Percentiles rank a stretch among this genome's conserved stretches.
Conservation (phyloP, 2,797 vertebrate genomes). For the Eptatretus atami region DNA sequence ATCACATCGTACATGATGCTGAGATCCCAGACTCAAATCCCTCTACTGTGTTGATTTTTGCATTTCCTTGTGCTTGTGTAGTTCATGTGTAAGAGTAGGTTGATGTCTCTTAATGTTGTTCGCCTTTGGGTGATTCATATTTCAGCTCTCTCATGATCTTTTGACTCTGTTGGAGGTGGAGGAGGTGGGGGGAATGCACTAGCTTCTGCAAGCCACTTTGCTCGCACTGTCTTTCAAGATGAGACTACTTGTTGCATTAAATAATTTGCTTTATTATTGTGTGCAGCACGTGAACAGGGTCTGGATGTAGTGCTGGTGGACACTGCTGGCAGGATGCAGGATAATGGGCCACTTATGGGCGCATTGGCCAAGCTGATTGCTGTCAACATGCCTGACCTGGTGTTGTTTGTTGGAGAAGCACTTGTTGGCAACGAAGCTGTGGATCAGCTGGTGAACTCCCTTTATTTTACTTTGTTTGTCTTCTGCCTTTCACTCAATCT, state of each 20-base stretch:
- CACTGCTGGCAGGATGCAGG: conserved; percentile 94
- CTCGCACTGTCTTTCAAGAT: neutral
- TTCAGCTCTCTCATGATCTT: too few species aligned
- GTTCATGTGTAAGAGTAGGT: too few species aligned
- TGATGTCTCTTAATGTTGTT: too few species aligned
- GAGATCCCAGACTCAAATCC: too few species aligned
- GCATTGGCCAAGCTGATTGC: conserved; percentile 86
- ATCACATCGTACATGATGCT: too few species aligned
- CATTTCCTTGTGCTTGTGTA: too few species aligned
- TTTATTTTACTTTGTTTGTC: neutral
- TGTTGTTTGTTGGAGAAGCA: conserved; percentile 84
- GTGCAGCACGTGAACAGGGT: conserved; percentile 50
- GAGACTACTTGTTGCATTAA: neutral
- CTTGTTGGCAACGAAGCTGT: conserved; percentile 89
- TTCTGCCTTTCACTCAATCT: neutral
- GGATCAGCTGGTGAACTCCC: conserved; percentile 56
- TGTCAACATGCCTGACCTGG: conserved; percentile 68
- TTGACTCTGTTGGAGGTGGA: too few species aligned
- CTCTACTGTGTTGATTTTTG: too few species aligned
- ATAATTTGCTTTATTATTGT: neutral
- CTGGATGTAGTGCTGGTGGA: conserved; percentile 94
- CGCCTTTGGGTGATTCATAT: too few species aligned
- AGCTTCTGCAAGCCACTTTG: too few species aligned
- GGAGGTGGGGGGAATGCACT: too few species aligned
- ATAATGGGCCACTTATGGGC: conserved; percentile 77